These are phyloP conservation scores for Ciconia nigra DNA, from an alignment of 2,797 vertebrate genomes.

Conservation along the genomic window DNA sequence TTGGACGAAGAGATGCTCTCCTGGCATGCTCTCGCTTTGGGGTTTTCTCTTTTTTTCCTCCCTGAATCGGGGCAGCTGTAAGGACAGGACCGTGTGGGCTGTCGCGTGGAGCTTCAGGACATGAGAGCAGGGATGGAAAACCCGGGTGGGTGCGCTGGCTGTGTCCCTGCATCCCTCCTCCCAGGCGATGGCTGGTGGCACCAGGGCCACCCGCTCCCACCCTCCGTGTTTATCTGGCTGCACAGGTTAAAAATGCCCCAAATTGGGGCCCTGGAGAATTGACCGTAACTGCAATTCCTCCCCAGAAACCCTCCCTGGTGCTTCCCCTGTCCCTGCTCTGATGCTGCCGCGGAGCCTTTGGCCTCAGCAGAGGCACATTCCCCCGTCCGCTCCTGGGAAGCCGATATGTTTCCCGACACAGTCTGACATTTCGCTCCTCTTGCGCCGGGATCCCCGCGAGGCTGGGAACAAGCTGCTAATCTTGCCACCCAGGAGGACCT, in stretches of 20 bases:
- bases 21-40: fast-evolving
- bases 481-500: background rate
- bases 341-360: background rate
- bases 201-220: background rate
- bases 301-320: background rate
- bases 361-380: background rate
- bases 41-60: background rate
- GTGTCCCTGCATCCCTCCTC: background rate
- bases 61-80: background rate
- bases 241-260: background rate
- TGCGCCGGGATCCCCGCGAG: background rate
- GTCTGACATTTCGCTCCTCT: background rate
- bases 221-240: background rate
- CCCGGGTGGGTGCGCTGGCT: fast-evolving
- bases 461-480: background rate
- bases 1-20: background rate
- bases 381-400: background rate
- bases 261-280: background rate
- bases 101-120: background rate
- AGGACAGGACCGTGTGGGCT: fast-evolving
- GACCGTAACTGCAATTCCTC: background rate
- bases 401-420: background rate
- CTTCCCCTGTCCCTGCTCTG: background rate
- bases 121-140: background rate
- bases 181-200: background rate